These are phyloP conservation scores for Acomys russatus DNA, from an alignment of 2,797 vertebrate genomes.

Conservation along the genomic window DNA sequence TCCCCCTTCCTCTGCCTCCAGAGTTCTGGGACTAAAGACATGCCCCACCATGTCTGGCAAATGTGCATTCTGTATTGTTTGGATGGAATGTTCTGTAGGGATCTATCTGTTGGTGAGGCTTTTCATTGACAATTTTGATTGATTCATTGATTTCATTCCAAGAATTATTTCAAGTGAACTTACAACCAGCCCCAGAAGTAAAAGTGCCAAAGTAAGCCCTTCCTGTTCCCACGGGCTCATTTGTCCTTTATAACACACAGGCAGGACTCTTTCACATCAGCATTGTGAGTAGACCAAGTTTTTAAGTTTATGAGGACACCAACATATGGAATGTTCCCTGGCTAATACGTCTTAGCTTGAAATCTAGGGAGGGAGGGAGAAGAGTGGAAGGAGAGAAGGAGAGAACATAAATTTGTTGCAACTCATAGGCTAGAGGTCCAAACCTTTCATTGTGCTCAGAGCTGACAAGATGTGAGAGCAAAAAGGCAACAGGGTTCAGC, in stretches of 20 bases:
- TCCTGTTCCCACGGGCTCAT: neutral
- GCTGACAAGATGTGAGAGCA: conserved; percentile 33
- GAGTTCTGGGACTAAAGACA: too few species aligned
- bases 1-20: too few species aligned
- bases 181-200: neutral
- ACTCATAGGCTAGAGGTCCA: neutral
- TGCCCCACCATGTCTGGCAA: too few species aligned
- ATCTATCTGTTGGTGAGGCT: neutral
- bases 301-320: neutral
- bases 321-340: neutral
- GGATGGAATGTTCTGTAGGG: neutral
- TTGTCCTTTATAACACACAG: neutral
- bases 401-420: neutral
- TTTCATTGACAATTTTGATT: neutral
- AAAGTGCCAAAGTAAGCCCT: neutral
- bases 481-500: neutral
- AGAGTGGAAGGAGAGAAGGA: neutral
- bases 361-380: neutral
- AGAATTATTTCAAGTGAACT: neutral
- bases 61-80: neutral
- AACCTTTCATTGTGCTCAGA: neutral
- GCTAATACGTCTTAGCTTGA: conserved; percentile 29
- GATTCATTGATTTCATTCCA: neutral
- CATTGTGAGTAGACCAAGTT: neutral
- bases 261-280: neutral